Base-by-base conservation (phyloP, 2,797 vertebrate genomes). In the Zenarchopterus dispar region DNA sequence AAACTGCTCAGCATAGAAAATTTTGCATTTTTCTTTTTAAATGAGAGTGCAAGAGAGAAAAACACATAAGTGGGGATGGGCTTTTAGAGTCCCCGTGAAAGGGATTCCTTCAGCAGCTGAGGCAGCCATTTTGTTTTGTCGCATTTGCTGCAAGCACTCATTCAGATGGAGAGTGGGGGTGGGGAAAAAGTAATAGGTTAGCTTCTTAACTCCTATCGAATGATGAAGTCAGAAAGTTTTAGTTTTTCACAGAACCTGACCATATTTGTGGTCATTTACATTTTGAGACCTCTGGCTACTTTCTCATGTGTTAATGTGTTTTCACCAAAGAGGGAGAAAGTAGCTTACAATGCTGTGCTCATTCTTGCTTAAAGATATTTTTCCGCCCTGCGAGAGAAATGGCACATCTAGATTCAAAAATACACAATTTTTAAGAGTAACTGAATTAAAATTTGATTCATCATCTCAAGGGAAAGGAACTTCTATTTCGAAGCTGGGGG, bases 61-160 rank as follows among this genome's bases (percentile, higher is more conserved):
- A 11, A 19, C 28, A 4, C 11, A 46, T 15, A 22, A 0, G 23
- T 42, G 18, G 18, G 19, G 3, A 6, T 50, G 18, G 16, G 8
- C 18, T 49, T 8, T 10, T 22, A 4, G 56, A 22, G 15, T 43
- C 17, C 22, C 45, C 45, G 18, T 64, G 21, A 63, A 64, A n/a
- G 49, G 19, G 5, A 44, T 21, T 39, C n/a, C 51, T 63, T 44
- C 26, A 70, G 70, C 67, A 75, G 65, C 64, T 62, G 60, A 62
- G 70, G 79, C 61, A 78, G 81, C 84, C 90, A 91, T 91, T 89
- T 93, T 92, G 75, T 75, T 77, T 67, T 84, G 48, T 60, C 80
- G 67, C 69, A 58, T 61, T 74, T 65, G 67, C 68, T 67, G 58
- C 72, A 54, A 53, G 56, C 72, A 58, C 43, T 76, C 57, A 51